Evolutionary conservation across 2,888 invertebrate genomes (phyloP).

Genomic region (Volucella zonaria): DNA sequence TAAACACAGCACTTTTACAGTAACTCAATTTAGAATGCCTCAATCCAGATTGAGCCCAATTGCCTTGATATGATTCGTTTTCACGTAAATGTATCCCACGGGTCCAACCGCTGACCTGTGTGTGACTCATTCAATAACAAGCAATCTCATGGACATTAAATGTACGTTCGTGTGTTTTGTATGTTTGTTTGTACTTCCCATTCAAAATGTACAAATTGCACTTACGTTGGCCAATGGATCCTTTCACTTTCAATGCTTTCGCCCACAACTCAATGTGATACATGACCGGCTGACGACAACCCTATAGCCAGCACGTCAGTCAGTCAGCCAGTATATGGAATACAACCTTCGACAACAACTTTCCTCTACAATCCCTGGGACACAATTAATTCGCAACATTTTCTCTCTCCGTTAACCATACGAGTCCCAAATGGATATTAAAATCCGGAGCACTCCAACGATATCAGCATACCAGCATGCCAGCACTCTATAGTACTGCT

Average conservation of each 20-base stretch:
- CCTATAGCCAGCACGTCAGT: conserved; percentile 8
- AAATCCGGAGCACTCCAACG: conserved; percentile 35
- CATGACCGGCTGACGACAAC: conserved; percentile 32
- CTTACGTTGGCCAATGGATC: conserved; percentile 8
- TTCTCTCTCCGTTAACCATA: conserved; percentile 54
- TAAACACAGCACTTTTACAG: no score
- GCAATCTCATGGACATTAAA: background rate
- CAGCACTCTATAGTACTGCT: conserved; percentile 1
- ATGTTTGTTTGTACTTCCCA: background rate
- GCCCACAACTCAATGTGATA: conserved; percentile 8
- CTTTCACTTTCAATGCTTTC: conserved; percentile 59
- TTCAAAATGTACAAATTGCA: background rate
- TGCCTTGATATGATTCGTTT: background rate
- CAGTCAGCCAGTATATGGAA: conserved; percentile 16
- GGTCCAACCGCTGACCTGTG: background rate
- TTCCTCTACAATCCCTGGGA: conserved; percentile 53
- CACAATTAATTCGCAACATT: conserved; percentile 64
- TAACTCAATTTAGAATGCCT: no score
- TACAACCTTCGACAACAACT: conserved; percentile 31
- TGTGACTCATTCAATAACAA: conserved; percentile 8
- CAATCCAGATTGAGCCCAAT: background rate
- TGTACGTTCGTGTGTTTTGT: background rate
- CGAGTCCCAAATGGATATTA: conserved; percentile 55
- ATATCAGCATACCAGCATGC: no score
- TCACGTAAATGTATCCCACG: background rate